Conservation (phyloP, 2,888 invertebrate species). For the Idaea dimidiata region DNA sequence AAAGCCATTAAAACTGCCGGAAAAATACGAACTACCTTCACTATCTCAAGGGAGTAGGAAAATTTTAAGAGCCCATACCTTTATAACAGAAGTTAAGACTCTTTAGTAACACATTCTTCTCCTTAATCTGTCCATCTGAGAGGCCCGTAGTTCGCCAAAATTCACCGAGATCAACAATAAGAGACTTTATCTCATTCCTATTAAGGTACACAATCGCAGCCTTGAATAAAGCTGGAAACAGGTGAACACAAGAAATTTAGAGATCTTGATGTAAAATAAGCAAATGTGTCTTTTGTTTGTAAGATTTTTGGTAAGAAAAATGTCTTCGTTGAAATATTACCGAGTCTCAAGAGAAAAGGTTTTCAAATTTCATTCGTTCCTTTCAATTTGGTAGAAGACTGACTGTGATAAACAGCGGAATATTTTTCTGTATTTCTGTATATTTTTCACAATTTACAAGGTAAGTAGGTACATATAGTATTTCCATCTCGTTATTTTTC, state of each 20-base stretch:
- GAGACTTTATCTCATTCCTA: constrained; percentile 28
- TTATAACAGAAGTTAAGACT: constrained; percentile 40
- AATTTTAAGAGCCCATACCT: constrained; percentile 32
- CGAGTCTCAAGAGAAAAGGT: not conserved
- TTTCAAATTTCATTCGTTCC: not conserved
- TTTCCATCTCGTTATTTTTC: constrained; percentile 3
- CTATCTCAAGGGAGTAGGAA: constrained; percentile 14
- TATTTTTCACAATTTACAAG: not conserved
- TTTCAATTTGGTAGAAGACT: not conserved
- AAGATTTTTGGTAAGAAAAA: not conserved
- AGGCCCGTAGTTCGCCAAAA: constrained; percentile 34
- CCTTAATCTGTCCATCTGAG: constrained; percentile 36
- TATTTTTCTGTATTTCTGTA: not conserved
- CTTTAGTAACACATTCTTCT: constrained; percentile 40
- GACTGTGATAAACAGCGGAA: not conserved
- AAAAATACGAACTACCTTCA: constrained; percentile 1
- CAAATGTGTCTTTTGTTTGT: constrained; percentile 32
- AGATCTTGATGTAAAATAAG: constrained; percentile 31
- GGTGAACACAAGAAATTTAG: constrained; percentile 25
- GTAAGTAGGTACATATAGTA: not conserved
- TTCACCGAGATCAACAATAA: constrained; percentile 33
- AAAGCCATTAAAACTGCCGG: not conserved
- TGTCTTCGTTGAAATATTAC: constrained; percentile 1
- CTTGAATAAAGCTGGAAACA: constrained; percentile 36
- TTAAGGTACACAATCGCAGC: constrained; percentile 28